phyloP scores from a whole-genome alignment of 2,113 vertebrate genomes.

The Alces alces region DNA sequence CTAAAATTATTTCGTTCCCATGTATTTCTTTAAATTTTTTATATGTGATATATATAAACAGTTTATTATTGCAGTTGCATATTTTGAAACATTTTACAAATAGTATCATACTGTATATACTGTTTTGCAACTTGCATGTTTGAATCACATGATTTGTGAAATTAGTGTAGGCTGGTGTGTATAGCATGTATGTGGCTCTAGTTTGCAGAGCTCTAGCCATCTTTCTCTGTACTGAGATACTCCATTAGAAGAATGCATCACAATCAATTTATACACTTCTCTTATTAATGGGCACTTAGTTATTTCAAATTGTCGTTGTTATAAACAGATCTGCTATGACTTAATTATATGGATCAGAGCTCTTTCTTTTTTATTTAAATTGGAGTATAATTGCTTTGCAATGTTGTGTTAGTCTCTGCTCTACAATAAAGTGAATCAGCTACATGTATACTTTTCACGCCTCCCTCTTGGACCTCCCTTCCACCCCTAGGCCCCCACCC shows the following conservation, averaged over 20 bases:
- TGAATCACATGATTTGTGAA: background rate
- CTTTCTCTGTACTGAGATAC: background rate
- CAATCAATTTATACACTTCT: background rate
- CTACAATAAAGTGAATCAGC: background rate
- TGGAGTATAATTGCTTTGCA: background rate
- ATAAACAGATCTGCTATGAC: background rate
- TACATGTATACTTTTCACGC: background rate
- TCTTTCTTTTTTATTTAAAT: background rate
- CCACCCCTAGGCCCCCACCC: background rate
- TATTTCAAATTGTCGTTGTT: background rate
- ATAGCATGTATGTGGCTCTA: background rate
- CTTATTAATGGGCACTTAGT: background rate
- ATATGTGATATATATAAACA: background rate
- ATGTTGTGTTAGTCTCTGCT: background rate
- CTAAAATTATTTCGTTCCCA: background rate
- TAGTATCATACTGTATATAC: background rate
- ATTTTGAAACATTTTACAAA: background rate
- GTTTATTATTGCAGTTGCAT: background rate
- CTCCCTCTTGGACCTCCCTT: background rate
- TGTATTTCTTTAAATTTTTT: background rate
- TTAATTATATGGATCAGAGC: background rate
- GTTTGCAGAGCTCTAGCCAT: background rate
- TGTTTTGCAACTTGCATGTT: background rate
- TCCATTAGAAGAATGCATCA: background rate
- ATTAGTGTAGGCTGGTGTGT: background rate